Evolutionary conservation across 2,113 vertebrate species (phyloP), one percentile per base, ranked within the genome.

Genomic region (Sander lucioperca): DNA sequence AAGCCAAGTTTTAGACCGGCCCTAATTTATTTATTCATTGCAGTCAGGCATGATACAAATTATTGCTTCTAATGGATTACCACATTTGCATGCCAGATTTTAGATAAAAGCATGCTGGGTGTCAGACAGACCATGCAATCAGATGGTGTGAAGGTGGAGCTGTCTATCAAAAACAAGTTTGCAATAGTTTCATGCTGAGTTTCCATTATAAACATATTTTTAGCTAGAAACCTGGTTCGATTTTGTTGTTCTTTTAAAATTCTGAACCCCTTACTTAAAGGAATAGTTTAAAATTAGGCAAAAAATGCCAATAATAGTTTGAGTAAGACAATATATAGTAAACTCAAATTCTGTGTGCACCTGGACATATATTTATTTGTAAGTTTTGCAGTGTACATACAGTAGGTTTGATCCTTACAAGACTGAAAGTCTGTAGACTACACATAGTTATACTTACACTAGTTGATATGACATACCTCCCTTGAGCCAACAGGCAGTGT

Each of bases 41-140:
- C 30, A 74, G 19, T 54, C 56, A 84, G 25, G 53, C 73, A 70
- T 61, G 30, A 76, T 67, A 59, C 30, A 62, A 53, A 62, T 50
- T 2, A 45, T 59, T 59, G 45, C 57, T 66, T 79, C 36, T 45
- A 3, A 78, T 80, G 45, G 61, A 63, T 70, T 80, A 56, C 45
- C 18, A 77, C 13, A n/a, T 4, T 8, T 74, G 39, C 18, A 61
- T 48, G n/a, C 51, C 68, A 58, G n/a, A 9, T 70, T 64, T 70
- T 51, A 53, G 47, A 48, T 5, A 61, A 18, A 59, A 30, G 10
- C 14, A 64, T 21, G 18, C 54, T 18, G 53, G 54, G 54, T 48
- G 58, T 58, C 18, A 54, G 33, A 54, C 48, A 50, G 10, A 56
- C 53, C 15, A 21, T 36, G 15, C 27, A 65, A 25, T 83, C 21